Conservation (phyloP, 2,797 vertebrate genomes). For the Chelon labrosus region DNA sequence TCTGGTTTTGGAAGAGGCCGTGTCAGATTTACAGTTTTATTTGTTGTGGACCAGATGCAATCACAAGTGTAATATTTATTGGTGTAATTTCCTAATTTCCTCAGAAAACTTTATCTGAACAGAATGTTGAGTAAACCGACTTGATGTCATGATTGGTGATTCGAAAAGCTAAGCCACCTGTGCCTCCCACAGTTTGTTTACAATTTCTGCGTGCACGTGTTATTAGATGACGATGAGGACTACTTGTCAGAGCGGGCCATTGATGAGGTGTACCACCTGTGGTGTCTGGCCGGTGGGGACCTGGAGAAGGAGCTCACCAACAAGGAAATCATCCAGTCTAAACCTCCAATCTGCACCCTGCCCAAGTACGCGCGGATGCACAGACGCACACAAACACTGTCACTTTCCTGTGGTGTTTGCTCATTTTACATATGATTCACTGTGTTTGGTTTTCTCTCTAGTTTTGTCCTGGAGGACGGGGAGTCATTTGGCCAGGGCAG, state of each 20-base stretch:
- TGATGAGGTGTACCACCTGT: slow-evolving; percentile 97
- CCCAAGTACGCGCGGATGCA: slow-evolving; percentile 88
- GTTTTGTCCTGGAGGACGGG: slow-evolving; percentile 96
- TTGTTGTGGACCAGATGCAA: slow-evolving; percentile 9
- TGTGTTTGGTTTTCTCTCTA: slow-evolving; percentile 58
- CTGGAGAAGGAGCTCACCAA: slow-evolving; percentile 97
- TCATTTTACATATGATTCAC: background rate
- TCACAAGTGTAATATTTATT: background rate
- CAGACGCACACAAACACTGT: background rate
- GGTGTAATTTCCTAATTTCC: background rate
- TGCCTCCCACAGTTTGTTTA: background rate
- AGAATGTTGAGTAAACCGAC: background rate
- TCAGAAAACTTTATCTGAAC: background rate
- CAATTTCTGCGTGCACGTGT: background rate
- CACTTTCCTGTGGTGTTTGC: background rate
- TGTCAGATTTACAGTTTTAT: background rate
- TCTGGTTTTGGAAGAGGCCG: background rate
- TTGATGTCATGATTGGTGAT: background rate
- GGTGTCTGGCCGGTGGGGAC: slow-evolving; percentile 98
- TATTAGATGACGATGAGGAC: slow-evolving; percentile 86
- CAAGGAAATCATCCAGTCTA: slow-evolving; percentile 97
- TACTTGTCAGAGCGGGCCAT: slow-evolving; percentile 93
- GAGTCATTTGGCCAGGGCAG: slow-evolving; percentile 95
- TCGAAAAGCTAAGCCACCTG: background rate
- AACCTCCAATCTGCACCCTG: slow-evolving; percentile 96